Conservation (phyloP, 2,888 invertebrate species). For the Drosophila mayaguana region DNA sequence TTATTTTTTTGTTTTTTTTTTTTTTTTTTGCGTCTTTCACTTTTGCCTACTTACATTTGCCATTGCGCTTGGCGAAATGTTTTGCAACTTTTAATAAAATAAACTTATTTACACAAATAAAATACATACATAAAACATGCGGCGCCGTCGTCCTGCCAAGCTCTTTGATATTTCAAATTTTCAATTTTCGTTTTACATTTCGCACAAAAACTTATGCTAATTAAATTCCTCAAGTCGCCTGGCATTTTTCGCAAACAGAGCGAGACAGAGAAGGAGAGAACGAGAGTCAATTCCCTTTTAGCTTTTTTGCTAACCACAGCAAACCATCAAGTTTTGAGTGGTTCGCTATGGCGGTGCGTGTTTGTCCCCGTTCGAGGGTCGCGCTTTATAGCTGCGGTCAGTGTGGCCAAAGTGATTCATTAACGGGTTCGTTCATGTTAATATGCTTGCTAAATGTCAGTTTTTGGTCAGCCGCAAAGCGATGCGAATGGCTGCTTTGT, state of each 20-base stretch:
- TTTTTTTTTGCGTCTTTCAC: constrained; percentile 22
- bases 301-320: constrained; percentile 25
- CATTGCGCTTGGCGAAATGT: constrained; percentile 62
- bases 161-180: constrained; percentile 71
- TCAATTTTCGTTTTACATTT: constrained; percentile 62
- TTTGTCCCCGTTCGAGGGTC: constrained; percentile 15
- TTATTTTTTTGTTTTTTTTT: constrained; percentile 2
- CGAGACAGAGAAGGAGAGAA: background rate
- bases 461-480: constrained; percentile 49
- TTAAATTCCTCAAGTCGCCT: constrained; percentile 61
- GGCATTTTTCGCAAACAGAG: constrained; percentile 13
- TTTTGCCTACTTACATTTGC: constrained; percentile 57
- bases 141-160: constrained; percentile 5
- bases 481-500: constrained; percentile 37
- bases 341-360: constrained; percentile 20
- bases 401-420: constrained; percentile 66
- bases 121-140: constrained; percentile 66
- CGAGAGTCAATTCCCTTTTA: background rate
- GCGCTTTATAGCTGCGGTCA: constrained; percentile 56
- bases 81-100: constrained; percentile 74
- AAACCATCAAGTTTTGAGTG: constrained; percentile 49
- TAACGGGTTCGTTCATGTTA: constrained; percentile 63
- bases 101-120: constrained; percentile 70
- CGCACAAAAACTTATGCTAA: constrained; percentile 65
- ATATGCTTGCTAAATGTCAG: constrained; percentile 61